phyloP scores from a whole-genome alignment of 1,140 invertebrate genomes.

The Drosophila persimilis region DNA sequence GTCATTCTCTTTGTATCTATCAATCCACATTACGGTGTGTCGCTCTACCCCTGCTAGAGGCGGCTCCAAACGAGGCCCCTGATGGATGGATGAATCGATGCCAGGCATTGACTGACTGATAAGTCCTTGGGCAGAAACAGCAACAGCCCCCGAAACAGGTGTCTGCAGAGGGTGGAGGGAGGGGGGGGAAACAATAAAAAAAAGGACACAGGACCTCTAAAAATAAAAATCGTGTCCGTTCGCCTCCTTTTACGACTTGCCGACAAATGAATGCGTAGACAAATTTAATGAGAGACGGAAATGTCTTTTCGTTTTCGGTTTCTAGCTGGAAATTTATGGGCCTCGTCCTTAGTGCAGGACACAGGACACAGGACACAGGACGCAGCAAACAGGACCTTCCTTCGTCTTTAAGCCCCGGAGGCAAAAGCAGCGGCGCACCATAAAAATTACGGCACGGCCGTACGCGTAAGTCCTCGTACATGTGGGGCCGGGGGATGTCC shows the following conservation, averaged over 20 bases:
- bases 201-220: constrained; percentile 34
- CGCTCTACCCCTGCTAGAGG: background rate
- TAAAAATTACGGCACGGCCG: constrained; percentile 38
- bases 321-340: constrained; percentile 27
- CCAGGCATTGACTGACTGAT: constrained; percentile 37
- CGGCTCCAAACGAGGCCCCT: constrained; percentile 18
- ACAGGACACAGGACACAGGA: too few species aligned
- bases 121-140: constrained; percentile 8
- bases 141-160: constrained; percentile 34
- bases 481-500: background rate
- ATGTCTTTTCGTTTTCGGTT: constrained; percentile 64
- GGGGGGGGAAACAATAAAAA: background rate
- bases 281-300: constrained; percentile 78
- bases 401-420: constrained; percentile 13
- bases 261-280: constrained; percentile 79
- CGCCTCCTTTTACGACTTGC: constrained; percentile 70
- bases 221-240: constrained; percentile 66
- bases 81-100: constrained; percentile 50
- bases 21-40: constrained; percentile 40
- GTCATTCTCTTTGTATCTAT: constrained; percentile 42
- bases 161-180: constrained; percentile 3
- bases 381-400: constrained; percentile 16
- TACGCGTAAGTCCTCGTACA: too few species aligned
- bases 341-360: constrained; percentile 1
- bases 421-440: constrained; percentile 29